Conservation (phyloP, 1,140 invertebrate genomes). For the Habropoda laboriosa region DNA sequence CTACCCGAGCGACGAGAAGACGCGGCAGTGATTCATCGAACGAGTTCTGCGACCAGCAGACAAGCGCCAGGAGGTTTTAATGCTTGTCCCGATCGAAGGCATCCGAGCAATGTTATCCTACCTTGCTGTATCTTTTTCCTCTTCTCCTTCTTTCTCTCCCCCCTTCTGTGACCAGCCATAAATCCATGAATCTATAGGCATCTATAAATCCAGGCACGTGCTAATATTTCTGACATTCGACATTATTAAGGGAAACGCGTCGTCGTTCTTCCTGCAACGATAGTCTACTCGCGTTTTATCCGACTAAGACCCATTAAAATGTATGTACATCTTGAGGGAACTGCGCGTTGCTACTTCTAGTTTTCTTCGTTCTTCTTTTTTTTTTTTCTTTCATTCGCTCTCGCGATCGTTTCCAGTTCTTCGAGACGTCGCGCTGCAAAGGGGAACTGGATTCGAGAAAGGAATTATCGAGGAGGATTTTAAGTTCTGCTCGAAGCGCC, state of each 20-base stretch:
- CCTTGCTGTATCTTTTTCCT: background rate
- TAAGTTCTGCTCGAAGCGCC: too few species aligned
- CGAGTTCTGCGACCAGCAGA: constrained; percentile 46
- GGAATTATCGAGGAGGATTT: background rate
- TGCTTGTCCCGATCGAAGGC: constrained; percentile 25
- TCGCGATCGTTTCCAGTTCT: background rate
- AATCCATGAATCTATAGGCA: background rate
- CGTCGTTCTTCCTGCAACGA: background rate
- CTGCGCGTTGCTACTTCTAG: too few species aligned
- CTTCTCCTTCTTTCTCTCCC: too few species aligned
- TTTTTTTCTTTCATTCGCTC: too few species aligned
- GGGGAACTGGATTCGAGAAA: background rate
- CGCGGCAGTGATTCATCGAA: constrained; percentile 57
- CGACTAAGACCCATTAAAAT: background rate
- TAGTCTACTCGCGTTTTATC: background rate
- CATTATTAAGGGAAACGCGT: constrained; percentile 26
- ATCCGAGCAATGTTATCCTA: constrained; percentile 12
- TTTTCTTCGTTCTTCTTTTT: background rate
- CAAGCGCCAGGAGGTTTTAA: constrained; percentile 52
- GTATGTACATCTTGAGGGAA: background rate
- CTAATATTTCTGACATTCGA: constrained; percentile 32
- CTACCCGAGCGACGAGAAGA: constrained; percentile 45
- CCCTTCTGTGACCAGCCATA: background rate
- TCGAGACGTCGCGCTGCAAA: too few species aligned
- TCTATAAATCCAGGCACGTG: constrained; percentile 31